phyloP scores from a whole-genome alignment of 2,888 invertebrate species.

The Torymus auratus region DNA sequence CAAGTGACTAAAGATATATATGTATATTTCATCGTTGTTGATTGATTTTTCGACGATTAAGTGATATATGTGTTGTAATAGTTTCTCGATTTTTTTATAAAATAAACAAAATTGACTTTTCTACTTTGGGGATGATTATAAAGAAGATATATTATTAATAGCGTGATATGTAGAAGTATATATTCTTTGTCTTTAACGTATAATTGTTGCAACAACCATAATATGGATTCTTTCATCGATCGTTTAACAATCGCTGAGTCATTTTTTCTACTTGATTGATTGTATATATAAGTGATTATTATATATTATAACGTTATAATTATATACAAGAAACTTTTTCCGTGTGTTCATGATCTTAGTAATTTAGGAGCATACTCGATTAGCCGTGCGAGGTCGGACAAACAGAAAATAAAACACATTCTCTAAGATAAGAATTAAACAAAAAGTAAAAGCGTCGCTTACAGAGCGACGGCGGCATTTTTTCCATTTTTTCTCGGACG shows the following conservation, averaged over 20 bases:
- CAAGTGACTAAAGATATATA: too few species aligned
- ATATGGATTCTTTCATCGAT: neutral
- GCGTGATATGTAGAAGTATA: too few species aligned
- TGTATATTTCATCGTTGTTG: too few species aligned
- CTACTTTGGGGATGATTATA: too few species aligned
- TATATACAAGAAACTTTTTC: slow-evolving; percentile 38
- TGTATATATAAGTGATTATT: slow-evolving; percentile 1
- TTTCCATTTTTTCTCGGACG: slow-evolving; percentile 52
- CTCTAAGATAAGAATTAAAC: neutral
- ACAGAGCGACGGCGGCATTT: neutral
- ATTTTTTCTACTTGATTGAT: slow-evolving; percentile 25
- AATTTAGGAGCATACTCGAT: slow-evolving; percentile 33
- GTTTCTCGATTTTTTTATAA: too few species aligned
- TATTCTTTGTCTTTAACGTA: too few species aligned
- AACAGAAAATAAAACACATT: slow-evolving; percentile 11
- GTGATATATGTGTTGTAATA: too few species aligned
- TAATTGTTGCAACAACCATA: too few species aligned
- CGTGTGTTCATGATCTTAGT: slow-evolving; percentile 24
- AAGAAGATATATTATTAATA: too few species aligned
- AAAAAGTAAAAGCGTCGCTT: neutral
- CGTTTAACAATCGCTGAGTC: neutral
- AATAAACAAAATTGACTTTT: too few species aligned
- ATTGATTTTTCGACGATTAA: too few species aligned
- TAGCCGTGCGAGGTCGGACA: slow-evolving; percentile 22
- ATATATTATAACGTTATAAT: too few species aligned